These are phyloP conservation scores for Seriola aureovittata DNA, from an alignment of 2,113 vertebrate genomes.

Conservation along the genomic window DNA sequence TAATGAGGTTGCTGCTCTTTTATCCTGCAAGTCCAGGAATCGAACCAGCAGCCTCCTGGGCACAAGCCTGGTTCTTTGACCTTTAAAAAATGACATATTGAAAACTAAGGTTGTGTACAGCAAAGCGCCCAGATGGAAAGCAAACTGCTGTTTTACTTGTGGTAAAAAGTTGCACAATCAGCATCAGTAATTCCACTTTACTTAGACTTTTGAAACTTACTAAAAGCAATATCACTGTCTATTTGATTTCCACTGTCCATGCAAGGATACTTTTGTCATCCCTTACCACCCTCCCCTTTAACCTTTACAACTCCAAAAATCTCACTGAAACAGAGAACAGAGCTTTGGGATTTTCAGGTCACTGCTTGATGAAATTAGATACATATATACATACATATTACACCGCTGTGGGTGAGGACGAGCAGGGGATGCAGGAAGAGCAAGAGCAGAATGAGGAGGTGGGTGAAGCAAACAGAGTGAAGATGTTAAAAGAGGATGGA, in stretches of 20 bases:
- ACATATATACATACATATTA: neutral
- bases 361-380: constrained; percentile 10
- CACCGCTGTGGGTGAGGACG: neutral
- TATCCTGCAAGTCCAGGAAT: neutral
- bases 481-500: neutral
- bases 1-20: neutral
- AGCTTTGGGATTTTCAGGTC: constrained; percentile 14
- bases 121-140: neutral
- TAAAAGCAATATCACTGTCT: neutral
- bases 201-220: neutral
- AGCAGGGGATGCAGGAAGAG: neutral
- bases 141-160: neutral
- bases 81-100: neutral
- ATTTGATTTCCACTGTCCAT: neutral
- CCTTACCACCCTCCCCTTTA: neutral
- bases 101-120: neutral
- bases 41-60: neutral
- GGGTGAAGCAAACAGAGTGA: neutral
- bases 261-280: neutral
- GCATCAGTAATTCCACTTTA: neutral
- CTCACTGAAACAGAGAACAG: neutral
- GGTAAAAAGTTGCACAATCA: neutral
- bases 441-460: neutral
- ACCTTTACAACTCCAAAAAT: neutral
- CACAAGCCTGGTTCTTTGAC: neutral